Base-by-base conservation (phyloP, 2,888 invertebrate genomes). In the Eilema griseolum region DNA sequence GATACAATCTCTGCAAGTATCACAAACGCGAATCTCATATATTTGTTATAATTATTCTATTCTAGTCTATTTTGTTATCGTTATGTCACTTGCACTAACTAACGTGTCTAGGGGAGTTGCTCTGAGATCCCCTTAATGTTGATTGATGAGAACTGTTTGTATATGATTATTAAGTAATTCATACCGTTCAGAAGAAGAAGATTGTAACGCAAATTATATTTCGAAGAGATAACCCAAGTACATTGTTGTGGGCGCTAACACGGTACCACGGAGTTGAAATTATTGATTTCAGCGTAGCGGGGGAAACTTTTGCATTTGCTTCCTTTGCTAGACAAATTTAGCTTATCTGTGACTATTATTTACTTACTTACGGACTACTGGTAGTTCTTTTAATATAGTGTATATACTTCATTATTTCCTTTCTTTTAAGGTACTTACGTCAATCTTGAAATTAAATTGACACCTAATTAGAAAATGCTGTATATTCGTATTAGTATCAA, bases 211-310 rank as follows among this genome's bases (percentile, higher is more conserved):
- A 65, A 81, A 74, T 72, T 74, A 67, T 66, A 82, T 69, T 77
- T 73, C 24, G 59, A 75, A 75, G 74, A 76, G 76, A 74, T 73
- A 69, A 56, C 72, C 72, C 67, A 75, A 72, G 74, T 68, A 60
- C 41, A 67, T 73, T n/a, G n/a, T 62, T 56, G 71, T 57, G 71
- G 65, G 75, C 78, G 76, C 69, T 76, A 70, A 79, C 75, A 73
- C 76, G 79, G 77, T 74, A 80, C 81, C 79, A 82, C 81, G 79
- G 91, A 92, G 92, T 92, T 90, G 86, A 88, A 90, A 88, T 91
- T 94, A 94, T 94, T 90, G 93, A 94, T 94, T 93, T 91, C 86
- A 88, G 88, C 88, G 89, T 89, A 88, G 86, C 86, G 85, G 85
- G 87, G 87, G 87, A 86, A 93, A 92, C 90, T 93, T 92, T 90